Evolutionary conservation across 2,113 vertebrate species (phyloP).

Genomic region (Ammospiza caudacuta): DNA sequence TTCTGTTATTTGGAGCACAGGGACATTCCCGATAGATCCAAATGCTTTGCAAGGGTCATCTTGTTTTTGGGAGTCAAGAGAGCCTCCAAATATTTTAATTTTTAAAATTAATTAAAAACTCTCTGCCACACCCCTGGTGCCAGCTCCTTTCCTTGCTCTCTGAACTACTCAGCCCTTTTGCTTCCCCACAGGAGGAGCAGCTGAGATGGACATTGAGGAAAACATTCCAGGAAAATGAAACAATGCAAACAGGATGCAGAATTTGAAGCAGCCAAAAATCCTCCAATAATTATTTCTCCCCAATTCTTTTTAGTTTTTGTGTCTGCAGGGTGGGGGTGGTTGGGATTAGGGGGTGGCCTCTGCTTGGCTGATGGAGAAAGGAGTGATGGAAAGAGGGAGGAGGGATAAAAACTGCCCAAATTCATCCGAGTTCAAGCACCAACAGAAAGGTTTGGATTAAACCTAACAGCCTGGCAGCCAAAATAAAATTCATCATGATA

Average conservation of each 20-base stretch:
- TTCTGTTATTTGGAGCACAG: background rate
- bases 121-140: background rate
- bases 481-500: background rate
- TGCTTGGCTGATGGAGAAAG: background rate
- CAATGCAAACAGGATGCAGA: fast-evolving
- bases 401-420: background rate
- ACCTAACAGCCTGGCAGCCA: fast-evolving
- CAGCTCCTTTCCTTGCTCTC: background rate
- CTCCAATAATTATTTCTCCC: background rate
- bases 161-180: background rate
- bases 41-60: background rate
- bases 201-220: background rate
- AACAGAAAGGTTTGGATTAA: background rate
- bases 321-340: background rate
- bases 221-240: background rate
- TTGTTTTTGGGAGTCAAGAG: background rate
- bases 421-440: background rate
- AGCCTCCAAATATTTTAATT: background rate
- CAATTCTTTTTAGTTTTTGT: background rate
- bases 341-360: background rate
- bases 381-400: background rate
- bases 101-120: background rate
- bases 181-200: background rate
- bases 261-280: background rate
- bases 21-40: background rate